These are phyloP conservation scores for Pristionchus entomophagus DNA, from an alignment of 2,888 invertebrate species.

Conservation along the genomic window DNA sequence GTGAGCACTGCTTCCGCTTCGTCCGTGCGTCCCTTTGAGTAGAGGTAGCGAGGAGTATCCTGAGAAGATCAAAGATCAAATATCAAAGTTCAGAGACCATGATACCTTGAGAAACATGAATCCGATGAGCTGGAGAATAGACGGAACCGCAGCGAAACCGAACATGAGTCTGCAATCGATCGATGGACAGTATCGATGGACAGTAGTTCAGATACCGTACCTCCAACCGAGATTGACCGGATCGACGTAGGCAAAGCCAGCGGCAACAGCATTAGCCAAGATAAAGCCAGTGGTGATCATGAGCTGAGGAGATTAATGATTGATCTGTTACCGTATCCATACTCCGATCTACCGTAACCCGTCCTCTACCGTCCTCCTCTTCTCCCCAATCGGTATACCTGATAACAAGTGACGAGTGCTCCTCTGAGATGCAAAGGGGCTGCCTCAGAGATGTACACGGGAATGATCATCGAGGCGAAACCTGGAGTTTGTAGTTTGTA, in stretches of 20 bases:
- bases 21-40: constrained; percentile 56
- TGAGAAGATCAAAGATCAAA: constrained; percentile 77
- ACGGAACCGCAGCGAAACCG: constrained; percentile 77
- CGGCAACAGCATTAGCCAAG: constrained; percentile 78
- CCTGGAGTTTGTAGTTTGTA: constrained; percentile 55
- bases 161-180: constrained; percentile 51
- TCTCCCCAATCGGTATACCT: constrained; percentile 45
- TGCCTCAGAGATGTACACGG: constrained; percentile 80
- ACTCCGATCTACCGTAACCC: not conserved
- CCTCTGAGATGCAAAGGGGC: constrained; percentile 79
- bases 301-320: constrained; percentile 61
- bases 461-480: constrained; percentile 78
- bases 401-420: constrained; percentile 76
- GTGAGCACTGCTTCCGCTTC: constrained; percentile 57
- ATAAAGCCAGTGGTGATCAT: constrained; percentile 80
- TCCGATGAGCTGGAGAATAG: constrained; percentile 79
- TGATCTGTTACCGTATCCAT: not conserved
- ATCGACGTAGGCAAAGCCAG: constrained; percentile 77
- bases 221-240: constrained; percentile 79
- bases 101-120: constrained; percentile 36
- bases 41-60: constrained; percentile 79
- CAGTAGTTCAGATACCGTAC: constrained; percentile 57
- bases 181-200: not conserved
- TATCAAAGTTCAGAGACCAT: not conserved
- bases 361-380: not conserved